These are phyloP conservation scores for Phocides pigmalion DNA, from an alignment of 1,140 invertebrate species.

Conservation along the genomic window DNA sequence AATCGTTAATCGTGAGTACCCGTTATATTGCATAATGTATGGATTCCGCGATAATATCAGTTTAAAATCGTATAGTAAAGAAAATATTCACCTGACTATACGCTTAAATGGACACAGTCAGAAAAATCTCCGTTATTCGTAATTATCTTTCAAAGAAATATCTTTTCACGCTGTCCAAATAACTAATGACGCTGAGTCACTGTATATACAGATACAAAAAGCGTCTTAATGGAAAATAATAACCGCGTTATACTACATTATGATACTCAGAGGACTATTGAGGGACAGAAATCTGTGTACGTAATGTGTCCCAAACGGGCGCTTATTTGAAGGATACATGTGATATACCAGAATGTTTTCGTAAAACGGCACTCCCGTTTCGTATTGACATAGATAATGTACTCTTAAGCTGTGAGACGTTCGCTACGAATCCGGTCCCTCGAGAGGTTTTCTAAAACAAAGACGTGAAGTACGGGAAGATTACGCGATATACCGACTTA, in stretches of 20 bases:
- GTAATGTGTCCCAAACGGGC: slow-evolving; percentile 65
- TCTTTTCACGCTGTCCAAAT: slow-evolving; percentile 10
- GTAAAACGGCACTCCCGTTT: slow-evolving; percentile 64
- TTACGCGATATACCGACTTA: slow-evolving; percentile 63
- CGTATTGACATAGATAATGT: slow-evolving; percentile 76
- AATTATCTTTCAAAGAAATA: slow-evolving; percentile 21
- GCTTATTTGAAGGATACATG: slow-evolving; percentile 65
- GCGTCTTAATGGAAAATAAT: slow-evolving; percentile 31
- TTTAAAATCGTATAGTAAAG: too few relatives aligned
- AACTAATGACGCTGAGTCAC: slow-evolving; percentile 8
- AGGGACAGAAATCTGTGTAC: slow-evolving; percentile 54
- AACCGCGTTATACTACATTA: slow-evolving; percentile 23
- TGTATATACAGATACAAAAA: slow-evolving; percentile 24
- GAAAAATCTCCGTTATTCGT: slow-evolving; percentile 11
- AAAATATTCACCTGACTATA: background rate
- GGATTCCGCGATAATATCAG: too few relatives aligned
- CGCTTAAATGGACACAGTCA: background rate
- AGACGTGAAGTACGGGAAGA: slow-evolving; percentile 58
- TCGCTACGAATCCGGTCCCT: slow-evolving; percentile 42
- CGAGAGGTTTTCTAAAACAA: slow-evolving; percentile 67
- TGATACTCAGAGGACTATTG: slow-evolving; percentile 17
- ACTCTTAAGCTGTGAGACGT: slow-evolving; percentile 53
- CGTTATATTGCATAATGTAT: too few relatives aligned
- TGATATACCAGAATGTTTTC: slow-evolving; percentile 71
- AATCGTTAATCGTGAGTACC: too few relatives aligned